Percentiles rank a stretch among this genome's conserved stretches.
Conservation (phyloP, 2,888 invertebrate species). For the Cephus pygmeus region DNA sequence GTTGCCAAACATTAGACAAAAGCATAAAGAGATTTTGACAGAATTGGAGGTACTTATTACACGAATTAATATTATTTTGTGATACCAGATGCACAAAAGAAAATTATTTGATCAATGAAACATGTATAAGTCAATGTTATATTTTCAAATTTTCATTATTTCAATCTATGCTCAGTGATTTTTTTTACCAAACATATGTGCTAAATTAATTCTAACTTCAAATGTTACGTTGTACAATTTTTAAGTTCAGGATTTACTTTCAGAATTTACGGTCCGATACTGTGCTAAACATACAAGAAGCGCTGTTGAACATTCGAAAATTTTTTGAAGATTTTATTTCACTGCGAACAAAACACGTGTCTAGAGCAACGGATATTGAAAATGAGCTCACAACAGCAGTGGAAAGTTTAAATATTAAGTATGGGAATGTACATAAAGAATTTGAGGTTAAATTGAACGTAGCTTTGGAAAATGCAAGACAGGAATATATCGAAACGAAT, state of each 20-base stretch:
- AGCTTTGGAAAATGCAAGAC: constrained; percentile 17
- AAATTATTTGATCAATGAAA: neutral
- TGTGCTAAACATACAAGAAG: constrained; percentile 7
- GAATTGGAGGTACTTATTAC: neutral
- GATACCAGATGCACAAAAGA: no score
- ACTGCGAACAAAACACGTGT: constrained; percentile 18
- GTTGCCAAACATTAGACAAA: neutral
- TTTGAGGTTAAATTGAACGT: constrained; percentile 21
- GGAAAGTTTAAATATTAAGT: constrained; percentile 17
- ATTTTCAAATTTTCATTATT: neutral
- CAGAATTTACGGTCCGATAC: constrained; percentile 22
- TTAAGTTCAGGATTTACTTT: neutral
- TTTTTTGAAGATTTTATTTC: constrained; percentile 23
- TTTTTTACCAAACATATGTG: neutral
- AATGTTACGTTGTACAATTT: neutral
- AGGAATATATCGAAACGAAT: constrained; percentile 24
- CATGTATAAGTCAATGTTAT: no score
- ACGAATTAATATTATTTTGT: no score
- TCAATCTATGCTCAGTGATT: no score
- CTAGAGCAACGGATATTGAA: constrained; percentile 18
- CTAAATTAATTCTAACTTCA: constrained; percentile 1
- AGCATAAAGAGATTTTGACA: neutral
- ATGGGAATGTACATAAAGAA: constrained; percentile 15
- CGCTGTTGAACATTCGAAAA: constrained; percentile 9
- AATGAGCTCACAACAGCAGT: constrained; percentile 14